Conservation (phyloP, 2,888 invertebrate species). For the Mellilla xanthometata region DNA sequence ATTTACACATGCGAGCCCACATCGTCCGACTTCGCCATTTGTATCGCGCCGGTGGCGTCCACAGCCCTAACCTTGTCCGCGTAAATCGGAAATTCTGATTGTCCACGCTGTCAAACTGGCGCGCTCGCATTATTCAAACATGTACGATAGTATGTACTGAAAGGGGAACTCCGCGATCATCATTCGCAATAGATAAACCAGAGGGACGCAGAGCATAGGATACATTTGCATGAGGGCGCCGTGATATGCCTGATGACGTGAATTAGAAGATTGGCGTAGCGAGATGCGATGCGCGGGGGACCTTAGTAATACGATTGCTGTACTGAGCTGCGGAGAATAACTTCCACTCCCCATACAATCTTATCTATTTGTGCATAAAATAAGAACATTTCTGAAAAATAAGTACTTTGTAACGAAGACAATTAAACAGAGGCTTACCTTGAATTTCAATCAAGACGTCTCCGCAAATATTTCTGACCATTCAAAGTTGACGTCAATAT, state of each 20-base stretch:
- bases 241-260: slow-evolving; percentile 49
- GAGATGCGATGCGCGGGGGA: slow-evolving; percentile 33
- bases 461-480: slow-evolving; percentile 5
- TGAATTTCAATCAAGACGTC: slow-evolving; percentile 15
- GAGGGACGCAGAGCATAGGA: slow-evolving; percentile 22
- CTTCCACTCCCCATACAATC: neutral
- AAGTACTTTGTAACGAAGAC: neutral
- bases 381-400: neutral
- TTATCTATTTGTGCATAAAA: neutral
- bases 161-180: slow-evolving; percentile 14
- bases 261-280: slow-evolving; percentile 60
- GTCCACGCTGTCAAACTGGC: slow-evolving; percentile 11
- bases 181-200: slow-evolving; percentile 17
- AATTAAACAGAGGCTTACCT: slow-evolving; percentile 4
- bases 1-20: slow-evolving; percentile 58
- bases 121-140: slow-evolving; percentile 5
- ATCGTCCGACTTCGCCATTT: slow-evolving; percentile 50
- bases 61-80: slow-evolving; percentile 51
- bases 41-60: slow-evolving; percentile 36
- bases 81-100: slow-evolving; percentile 51
- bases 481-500: slow-evolving; percentile 5
- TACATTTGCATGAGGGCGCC: slow-evolving; percentile 43
- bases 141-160: slow-evolving; percentile 3
- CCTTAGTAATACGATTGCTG: slow-evolving; percentile 44
- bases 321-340: slow-evolving; percentile 11